Base-by-base conservation (phyloP, 2,113 vertebrate species). In the Campylorhamphus procurvoides region DNA sequence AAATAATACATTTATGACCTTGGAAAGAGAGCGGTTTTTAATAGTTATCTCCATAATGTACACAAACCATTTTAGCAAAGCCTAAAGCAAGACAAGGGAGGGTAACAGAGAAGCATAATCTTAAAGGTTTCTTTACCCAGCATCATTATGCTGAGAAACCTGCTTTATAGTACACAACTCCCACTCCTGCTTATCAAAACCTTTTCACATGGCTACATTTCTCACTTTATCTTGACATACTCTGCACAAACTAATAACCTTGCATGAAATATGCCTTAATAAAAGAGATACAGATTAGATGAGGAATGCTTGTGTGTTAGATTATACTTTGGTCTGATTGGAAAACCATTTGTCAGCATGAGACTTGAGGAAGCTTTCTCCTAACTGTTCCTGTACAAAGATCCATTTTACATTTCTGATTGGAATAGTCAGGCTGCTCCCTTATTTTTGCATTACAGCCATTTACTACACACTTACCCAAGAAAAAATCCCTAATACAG, bases 141-240 rank as follows among this genome's bases (percentile, higher is more conserved):
- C 31, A 72, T n/a, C 37, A 62, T 62, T 28, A 64, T 37, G 22
- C 33, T 50, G 44, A 79, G 53, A 94, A 79, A 83, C 10, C 22
- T 49, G 40, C 31, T 68, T 89, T n/a, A 68, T 1, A 92, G 39
- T 27, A 71, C 44, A 27, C 24, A 77, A 15, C 33, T 89, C 33
- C 56, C 50, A 58, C 37, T 67, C 44, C 69, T 62, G 66, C 66
- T 87, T 84, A 94, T 83, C 87, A 76, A 82, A 94, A 60, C 31
- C 49, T 69, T 90, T 56, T 79, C 29, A 64, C 62, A 56, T 14
- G 17, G 58, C 66, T 91, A 40, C 78, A 85, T 87, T 89, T 88
- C 85, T 94, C 74, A 72, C 72, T 90, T 89, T 60, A 91, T 79
- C 96, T 95, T 75, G 77, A 89, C 74, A 72, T 24, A 63, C 47